Evolutionary conservation across 2,888 invertebrate species (phyloP).

Genomic region (Andrena hattorfiana): DNA sequence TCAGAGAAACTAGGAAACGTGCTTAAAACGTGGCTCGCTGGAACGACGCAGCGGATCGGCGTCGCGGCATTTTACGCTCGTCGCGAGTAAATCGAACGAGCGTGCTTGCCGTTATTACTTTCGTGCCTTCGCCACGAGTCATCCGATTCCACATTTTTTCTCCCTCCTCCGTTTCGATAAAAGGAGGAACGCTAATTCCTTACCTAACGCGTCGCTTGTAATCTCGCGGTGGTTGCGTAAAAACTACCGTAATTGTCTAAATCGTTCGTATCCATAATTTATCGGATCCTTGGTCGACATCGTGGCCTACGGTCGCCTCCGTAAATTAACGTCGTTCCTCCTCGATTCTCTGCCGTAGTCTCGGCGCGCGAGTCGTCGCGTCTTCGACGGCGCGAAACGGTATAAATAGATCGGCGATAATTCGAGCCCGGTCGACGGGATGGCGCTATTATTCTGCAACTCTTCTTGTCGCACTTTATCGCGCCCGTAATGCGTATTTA

Average conservation of each 20-base stretch:
- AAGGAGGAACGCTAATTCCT: constrained; percentile 36
- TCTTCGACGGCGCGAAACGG: background rate
- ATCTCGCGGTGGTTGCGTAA: constrained; percentile 25
- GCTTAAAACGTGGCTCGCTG: constrained; percentile 1
- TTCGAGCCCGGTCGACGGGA: background rate
- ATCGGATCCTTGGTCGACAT: background rate
- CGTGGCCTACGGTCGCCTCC: background rate
- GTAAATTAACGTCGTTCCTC: background rate
- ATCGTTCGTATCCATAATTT: constrained; percentile 26
- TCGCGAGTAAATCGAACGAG: constrained; percentile 19
- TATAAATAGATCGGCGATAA: constrained; percentile 26
- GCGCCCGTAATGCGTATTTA: no score
- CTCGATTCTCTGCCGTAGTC: background rate
- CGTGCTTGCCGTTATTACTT: constrained; percentile 12
- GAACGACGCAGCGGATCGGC: background rate
- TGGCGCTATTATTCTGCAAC: background rate
- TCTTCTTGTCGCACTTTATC: background rate
- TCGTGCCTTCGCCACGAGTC: constrained; percentile 15
- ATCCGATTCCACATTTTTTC: background rate
- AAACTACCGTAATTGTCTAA: constrained; percentile 37
- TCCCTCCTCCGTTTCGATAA: constrained; percentile 18
- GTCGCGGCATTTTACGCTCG: background rate
- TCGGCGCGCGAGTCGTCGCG: background rate
- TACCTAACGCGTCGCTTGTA: constrained; percentile 30
- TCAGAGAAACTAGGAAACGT: constrained; percentile 40